These are phyloP conservation scores for Papilio elwesi DNA, from an alignment of 2,888 invertebrate genomes.

Conservation along the genomic window DNA sequence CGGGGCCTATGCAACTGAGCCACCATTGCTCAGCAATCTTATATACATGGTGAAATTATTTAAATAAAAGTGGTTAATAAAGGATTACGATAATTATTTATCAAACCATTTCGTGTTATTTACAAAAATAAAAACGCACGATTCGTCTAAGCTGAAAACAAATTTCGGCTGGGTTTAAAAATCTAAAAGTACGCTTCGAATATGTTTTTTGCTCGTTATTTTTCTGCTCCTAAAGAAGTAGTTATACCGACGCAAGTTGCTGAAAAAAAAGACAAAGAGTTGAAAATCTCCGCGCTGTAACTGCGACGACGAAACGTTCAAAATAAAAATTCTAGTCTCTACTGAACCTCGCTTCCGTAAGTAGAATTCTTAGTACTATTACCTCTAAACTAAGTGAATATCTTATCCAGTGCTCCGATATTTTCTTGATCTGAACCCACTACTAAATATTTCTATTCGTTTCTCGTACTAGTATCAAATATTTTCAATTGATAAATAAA, in stretches of 20 bases:
- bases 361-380: constrained; percentile 11
- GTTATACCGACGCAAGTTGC: constrained; percentile 20
- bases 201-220: constrained; percentile 26
- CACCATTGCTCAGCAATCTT: no score
- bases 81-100: background rate
- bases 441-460: background rate
- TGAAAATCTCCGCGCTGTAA: constrained; percentile 24
- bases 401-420: background rate
- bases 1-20: no score
- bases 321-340: constrained; percentile 8
- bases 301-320: constrained; percentile 18
- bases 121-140: background rate
- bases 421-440: background rate
- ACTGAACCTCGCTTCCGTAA: constrained; percentile 17
- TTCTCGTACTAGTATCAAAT: no score
- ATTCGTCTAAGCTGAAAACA: constrained; percentile 10
- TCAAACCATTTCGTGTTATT: background rate
- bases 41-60: no score
- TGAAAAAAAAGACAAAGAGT: constrained; percentile 21
- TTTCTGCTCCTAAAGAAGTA: constrained; percentile 22
- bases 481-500: no score
- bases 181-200: constrained; percentile 18
- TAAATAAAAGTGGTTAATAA: no score
- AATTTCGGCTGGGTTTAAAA: constrained; percentile 12
- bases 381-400: background rate